Evolutionary conservation across 2,113 vertebrate genomes (phyloP).

Genomic region (Naja naja): DNA sequence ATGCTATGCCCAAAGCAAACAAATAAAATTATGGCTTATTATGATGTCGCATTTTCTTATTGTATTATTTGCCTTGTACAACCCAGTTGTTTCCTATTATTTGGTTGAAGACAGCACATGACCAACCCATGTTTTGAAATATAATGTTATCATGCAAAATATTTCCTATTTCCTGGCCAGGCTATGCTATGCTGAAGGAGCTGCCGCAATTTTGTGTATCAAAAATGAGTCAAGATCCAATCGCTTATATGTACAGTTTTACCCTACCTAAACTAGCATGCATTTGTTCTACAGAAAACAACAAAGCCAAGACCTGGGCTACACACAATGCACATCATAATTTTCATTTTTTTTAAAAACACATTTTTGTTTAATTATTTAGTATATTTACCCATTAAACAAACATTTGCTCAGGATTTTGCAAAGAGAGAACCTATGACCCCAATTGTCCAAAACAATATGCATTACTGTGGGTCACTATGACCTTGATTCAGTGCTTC

Average conservation of each 20-base stretch:
- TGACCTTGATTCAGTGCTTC: background rate
- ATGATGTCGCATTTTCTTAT: background rate
- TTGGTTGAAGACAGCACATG: constrained; percentile 3
- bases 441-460: background rate
- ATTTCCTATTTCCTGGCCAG: background rate
- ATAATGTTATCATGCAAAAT: background rate
- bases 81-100: background rate
- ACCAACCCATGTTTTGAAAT: constrained; percentile 10
- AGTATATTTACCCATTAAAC: background rate
- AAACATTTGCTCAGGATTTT: constrained; percentile 8
- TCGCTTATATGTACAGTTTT: background rate
- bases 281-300: background rate
- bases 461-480: background rate
- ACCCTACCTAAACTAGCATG: background rate
- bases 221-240: background rate
- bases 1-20: background rate
- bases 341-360: background rate
- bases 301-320: background rate
- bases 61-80: background rate
- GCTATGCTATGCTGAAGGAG: background rate
- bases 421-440: background rate
- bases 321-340: background rate
- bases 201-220: background rate
- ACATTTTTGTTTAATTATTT: background rate
- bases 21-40: background rate